Conservation (phyloP, 2,113 vertebrate genomes). For the Cathartes aura region DNA sequence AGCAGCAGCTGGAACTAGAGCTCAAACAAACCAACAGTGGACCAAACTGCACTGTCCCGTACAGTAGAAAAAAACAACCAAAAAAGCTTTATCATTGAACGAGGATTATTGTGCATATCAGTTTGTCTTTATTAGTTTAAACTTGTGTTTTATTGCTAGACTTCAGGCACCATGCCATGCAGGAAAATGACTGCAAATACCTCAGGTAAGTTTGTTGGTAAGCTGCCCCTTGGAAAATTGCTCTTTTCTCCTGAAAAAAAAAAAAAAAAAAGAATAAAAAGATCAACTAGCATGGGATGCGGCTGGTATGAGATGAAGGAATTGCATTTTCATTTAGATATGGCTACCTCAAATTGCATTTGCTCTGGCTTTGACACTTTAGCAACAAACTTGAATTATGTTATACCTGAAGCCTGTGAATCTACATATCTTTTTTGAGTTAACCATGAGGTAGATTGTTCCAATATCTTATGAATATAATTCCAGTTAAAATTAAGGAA, state of each 20-base stretch:
- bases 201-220: background rate
- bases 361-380: background rate
- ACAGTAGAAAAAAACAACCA: background rate
- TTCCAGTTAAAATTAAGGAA: background rate
- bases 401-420: background rate
- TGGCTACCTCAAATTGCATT: background rate
- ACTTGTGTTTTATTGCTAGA: background rate
- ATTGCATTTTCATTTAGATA: background rate
- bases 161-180: background rate
- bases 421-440: background rate
- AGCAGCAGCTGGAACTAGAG: background rate
- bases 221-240: background rate
- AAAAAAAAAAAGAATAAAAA: background rate
- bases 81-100: background rate
- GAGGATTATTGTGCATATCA: background rate
- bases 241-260: background rate
- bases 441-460: background rate
- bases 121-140: background rate
- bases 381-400: background rate
- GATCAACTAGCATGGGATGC: background rate
- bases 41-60: background rate
- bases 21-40: background rate
- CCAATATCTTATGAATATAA: background rate
- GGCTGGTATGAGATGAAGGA: background rate
- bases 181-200: background rate